Evolutionary conservation across 2,797 vertebrate species (phyloP).

Genomic region (Oryzias dopingdopingensis): DNA sequence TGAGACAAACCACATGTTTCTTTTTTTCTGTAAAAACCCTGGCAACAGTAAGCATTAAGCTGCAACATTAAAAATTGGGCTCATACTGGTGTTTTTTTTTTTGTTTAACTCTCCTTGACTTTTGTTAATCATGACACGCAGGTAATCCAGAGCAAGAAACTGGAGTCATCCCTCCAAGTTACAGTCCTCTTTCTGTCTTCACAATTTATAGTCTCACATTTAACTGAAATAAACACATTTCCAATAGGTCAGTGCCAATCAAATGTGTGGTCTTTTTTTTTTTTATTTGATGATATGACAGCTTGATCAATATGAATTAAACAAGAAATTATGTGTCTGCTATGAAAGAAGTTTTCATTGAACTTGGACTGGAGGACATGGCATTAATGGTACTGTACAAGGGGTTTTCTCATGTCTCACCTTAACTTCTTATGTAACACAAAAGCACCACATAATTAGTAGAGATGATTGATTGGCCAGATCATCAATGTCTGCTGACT

Average conservation of each 20-base stretch:
- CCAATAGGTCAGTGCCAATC: conserved; percentile 36
- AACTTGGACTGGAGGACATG: too few species aligned
- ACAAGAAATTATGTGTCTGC: neutral
- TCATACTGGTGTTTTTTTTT: conserved; percentile 35
- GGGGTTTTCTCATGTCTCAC: too few species aligned
- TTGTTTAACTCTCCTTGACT: conserved; percentile 8
- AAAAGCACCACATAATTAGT: too few species aligned
- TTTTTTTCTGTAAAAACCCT: conserved; percentile 25
- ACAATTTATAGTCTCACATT: conserved; percentile 50
- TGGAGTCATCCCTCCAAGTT: conserved; percentile 43
- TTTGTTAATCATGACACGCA: conserved; percentile 50
- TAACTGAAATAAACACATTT: conserved; percentile 42
- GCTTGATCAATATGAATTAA: conserved; percentile 11
- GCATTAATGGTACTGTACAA: too few species aligned
- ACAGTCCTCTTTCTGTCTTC: conserved; percentile 31
- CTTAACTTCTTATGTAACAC: too few species aligned
- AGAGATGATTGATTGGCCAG: too few species aligned
- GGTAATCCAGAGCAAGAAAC: conserved; percentile 35
- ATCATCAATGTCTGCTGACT: too few species aligned
- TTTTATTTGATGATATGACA: conserved; percentile 11
- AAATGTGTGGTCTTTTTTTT: conserved; percentile 9
- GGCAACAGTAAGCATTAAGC: conserved; percentile 22
- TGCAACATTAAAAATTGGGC: conserved; percentile 24
- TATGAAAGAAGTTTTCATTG: too few species aligned
- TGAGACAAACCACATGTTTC: conserved; percentile 24